Conservation (phyloP, 2,797 vertebrate species). For the Leucoraja ocellata region DNA sequence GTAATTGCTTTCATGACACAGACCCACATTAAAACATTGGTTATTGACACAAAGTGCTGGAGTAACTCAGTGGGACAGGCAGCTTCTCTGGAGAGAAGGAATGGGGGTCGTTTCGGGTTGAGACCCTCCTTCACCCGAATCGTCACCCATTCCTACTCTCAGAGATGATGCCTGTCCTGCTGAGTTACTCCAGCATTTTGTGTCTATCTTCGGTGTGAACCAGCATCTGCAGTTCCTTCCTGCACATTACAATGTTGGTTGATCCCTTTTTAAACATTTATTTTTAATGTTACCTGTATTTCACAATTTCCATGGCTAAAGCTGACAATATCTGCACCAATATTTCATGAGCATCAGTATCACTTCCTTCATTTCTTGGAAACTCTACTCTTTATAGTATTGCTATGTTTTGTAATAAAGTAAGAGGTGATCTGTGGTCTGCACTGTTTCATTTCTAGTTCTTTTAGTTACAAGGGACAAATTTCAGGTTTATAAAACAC, state of each 20-base stretch:
- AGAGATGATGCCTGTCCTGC: no score
- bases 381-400: neutral
- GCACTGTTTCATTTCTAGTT: conserved; percentile 10
- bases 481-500: neutral
- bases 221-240: no score
- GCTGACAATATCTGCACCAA: neutral
- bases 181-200: no score
- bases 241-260: neutral
- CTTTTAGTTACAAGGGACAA: neutral
- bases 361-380: neutral
- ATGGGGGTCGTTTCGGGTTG: no score
- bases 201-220: no score
- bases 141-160: no score
- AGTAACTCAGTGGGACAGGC: no score
- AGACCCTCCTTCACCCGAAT: no score
- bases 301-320: neutral
- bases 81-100: no score
- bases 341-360: neutral
- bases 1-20: neutral
- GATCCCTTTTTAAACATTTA: neutral
- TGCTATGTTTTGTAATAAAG: neutral
- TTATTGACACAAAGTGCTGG: neutral
- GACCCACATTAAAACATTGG: neutral
- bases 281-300: neutral
- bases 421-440: neutral